Percentiles rank a stretch among this genome's conserved stretches.
Conservation (phyloP, 2,888 invertebrate species). For the Tetropium fuscum region DNA sequence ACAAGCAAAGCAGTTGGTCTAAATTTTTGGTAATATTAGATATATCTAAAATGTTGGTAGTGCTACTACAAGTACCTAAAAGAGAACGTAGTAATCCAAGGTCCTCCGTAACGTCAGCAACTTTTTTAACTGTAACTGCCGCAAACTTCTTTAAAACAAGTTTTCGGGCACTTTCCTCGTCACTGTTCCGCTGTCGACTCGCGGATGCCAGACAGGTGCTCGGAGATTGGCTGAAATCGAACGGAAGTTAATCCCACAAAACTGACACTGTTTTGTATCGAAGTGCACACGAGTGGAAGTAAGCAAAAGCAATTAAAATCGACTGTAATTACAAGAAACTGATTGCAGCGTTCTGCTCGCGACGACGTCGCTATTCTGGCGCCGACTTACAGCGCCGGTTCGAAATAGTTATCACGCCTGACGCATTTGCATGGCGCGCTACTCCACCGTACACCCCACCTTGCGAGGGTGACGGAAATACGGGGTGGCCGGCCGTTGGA, state of each 20-base stretch:
- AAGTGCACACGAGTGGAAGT: conserved; percentile 51
- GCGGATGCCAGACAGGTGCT: background rate
- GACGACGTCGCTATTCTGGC: conserved; percentile 66
- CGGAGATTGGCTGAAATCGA: background rate
- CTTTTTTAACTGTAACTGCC: conserved; percentile 8
- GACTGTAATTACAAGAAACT: conserved; percentile 63
- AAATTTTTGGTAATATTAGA: too few species aligned
- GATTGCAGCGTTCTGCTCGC: conserved; percentile 63
- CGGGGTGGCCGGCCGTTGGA: conserved; percentile 49
- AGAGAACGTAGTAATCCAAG: too few species aligned
- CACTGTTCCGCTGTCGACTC: too few species aligned
- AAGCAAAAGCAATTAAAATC: conserved; percentile 58
- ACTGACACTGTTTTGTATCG: conserved; percentile 13
- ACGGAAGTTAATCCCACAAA: background rate
- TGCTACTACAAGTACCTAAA: too few species aligned
- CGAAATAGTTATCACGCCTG: conserved; percentile 66
- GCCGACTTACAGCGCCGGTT: conserved; percentile 63
- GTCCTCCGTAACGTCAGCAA: background rate
- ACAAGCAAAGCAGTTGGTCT: too few species aligned
- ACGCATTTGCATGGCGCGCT: conserved; percentile 66
- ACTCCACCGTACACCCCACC: conserved; percentile 57
- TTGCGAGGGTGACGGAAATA: conserved; percentile 55
- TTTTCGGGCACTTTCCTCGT: conserved; percentile 6
- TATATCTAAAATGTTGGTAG: too few species aligned
- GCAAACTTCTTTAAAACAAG: conserved; percentile 9